Evolutionary conservation across 2,113 vertebrate species (phyloP).

Genomic region (Saguinus imperator): DNA sequence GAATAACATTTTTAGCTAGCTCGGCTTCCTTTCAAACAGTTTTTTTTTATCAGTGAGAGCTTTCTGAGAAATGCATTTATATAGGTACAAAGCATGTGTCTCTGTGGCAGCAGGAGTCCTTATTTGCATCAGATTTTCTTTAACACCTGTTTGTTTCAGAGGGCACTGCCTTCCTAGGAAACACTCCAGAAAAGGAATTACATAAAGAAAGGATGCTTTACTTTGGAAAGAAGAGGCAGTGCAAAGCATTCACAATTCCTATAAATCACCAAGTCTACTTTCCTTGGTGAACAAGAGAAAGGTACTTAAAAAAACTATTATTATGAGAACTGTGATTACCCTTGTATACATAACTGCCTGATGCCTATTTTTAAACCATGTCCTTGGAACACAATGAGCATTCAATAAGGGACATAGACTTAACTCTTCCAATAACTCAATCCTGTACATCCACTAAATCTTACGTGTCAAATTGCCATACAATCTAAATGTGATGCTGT

Average conservation of each 20-base stretch:
- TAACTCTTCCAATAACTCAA: constrained; percentile 47
- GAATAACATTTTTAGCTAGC: constrained; percentile 69
- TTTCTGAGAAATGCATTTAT: constrained; percentile 70
- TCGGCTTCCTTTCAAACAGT: constrained; percentile 55
- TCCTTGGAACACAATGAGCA: constrained; percentile 48
- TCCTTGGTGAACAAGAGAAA: constrained; percentile 55
- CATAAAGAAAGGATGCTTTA: constrained; percentile 52
- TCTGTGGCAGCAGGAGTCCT: constrained; percentile 40
- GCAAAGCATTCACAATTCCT: constrained; percentile 55
- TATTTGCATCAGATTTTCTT: constrained; percentile 72
- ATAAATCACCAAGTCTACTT: constrained; percentile 61
- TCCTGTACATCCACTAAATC: constrained; percentile 31
- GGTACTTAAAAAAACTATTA: constrained; percentile 53
- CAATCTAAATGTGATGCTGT: constrained; percentile 65
- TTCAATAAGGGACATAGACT: constrained; percentile 50
- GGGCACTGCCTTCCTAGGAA: constrained; percentile 51
- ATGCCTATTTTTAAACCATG: constrained; percentile 51
- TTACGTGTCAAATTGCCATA: constrained; percentile 48
- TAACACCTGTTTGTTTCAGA: constrained; percentile 72
- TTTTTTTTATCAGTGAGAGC: constrained; percentile 59
- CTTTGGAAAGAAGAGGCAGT: constrained; percentile 9
- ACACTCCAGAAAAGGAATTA: constrained; percentile 58
- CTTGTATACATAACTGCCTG: constrained; percentile 56
- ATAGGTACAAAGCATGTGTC: constrained; percentile 59
- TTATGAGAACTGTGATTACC: constrained; percentile 65